Evolutionary conservation across 2,888 invertebrate species (phyloP).

Genomic region (Drosophila flavopinicola): DNA sequence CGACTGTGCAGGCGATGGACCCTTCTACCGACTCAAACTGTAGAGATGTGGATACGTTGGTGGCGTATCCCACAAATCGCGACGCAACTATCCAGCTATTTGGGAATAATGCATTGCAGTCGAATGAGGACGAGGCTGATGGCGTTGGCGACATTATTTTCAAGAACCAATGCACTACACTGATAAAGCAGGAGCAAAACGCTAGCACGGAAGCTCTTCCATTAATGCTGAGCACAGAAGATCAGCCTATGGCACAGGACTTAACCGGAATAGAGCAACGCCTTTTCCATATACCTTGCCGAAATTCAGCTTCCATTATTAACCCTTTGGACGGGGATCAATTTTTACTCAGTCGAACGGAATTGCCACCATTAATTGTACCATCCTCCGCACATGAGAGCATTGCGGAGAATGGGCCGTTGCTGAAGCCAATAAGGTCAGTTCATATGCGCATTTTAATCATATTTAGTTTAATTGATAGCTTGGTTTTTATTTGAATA

Average conservation of each 20-base stretch:
- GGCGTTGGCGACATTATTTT: too few species aligned
- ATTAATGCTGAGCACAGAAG: background rate
- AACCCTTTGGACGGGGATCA: background rate
- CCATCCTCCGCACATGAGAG: constrained; percentile 3
- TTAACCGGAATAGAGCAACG: constrained; percentile 1
- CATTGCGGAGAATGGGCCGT: constrained; percentile 10
- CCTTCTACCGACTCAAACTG: background rate
- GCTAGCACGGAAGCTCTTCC: background rate
- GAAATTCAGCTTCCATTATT: background rate
- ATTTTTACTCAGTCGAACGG: constrained; percentile 4
- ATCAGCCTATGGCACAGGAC: constrained; percentile 8
- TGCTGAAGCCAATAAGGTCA: constrained; percentile 25
- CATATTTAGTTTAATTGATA: too few species aligned
- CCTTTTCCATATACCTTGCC: constrained; percentile 9
- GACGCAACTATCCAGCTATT: background rate
- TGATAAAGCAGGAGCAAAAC: constrained; percentile 10
- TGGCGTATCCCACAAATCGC: background rate
- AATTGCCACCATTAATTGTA: constrained; percentile 1
- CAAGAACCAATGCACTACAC: too few species aligned
- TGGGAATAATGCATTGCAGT: background rate
- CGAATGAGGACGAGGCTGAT: background rate
- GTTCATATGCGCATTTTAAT: background rate
- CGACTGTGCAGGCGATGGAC: background rate
- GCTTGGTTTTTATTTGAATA: background rate
- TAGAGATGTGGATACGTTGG: background rate